Base-by-base conservation (phyloP, 2,113 vertebrate species). In the Platycercus adscitus region DNA sequence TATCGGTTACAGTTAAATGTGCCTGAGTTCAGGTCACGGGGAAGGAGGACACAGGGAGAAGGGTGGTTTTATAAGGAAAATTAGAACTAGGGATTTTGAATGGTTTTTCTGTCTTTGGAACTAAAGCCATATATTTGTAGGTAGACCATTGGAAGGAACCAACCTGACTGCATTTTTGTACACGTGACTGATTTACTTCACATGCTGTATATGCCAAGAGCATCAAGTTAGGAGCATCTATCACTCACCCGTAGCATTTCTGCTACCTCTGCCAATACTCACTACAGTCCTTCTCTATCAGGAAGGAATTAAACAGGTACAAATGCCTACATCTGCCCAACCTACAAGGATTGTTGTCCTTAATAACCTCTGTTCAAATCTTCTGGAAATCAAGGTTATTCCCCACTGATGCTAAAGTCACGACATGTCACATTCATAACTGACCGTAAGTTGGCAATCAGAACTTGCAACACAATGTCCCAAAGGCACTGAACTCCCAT, bases 371-470 rank as follows among this genome's bases (percentile, higher is more conserved):
- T 2, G 1, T 2, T 46, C 68, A 20, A 13, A 43, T 8, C 55
- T 56, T 11, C 31, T 13, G 60, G 55, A 46, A 28, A 68, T 11
- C 13, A 15, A 20, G 12, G 15, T 65, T 26, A 52, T 9, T 65
- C 53, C 12, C 24, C 23, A 29, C 6, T 1, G 0, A 2, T 0
- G 1, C 3, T 73, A 20, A 15, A 1, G 28, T 31, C 21, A 8
- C 1, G 33, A 60, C 26, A 37, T 4, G 10, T 24, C 63, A 8
- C 19, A 3, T n/a, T 41, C 28, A 56, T 28, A 47, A 60, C n/a
- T 5, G 44, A n/a, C 24, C 0, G 0, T 8, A 55, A 39, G 13
- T 11, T 31, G 21, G 3, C 63, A 52, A 52, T 4, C 53, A 64
- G 37, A 71, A 49, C 52, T 12, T 26, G 64, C 16, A 68, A 3